Evolutionary conservation across 1,140 invertebrate genomes (phyloP).

Genomic region (Orchestia grillus): DNA sequence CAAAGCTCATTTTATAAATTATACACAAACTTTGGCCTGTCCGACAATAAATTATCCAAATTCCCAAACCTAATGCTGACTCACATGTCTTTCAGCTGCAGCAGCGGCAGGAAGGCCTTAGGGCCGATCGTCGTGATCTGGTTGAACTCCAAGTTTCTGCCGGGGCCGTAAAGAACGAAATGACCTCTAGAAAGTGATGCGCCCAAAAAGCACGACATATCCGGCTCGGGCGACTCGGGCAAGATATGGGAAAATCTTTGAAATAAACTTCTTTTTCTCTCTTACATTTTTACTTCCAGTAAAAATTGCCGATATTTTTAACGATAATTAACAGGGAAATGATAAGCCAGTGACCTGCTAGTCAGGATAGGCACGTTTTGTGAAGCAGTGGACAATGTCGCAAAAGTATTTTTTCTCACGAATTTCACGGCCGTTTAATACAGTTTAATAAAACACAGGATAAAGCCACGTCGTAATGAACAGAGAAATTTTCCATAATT

Average conservation of each 20-base stretch:
- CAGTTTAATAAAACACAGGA: not conserved
- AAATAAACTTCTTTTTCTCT: not conserved
- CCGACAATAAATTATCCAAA: not conserved
- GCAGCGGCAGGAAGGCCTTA: conserved; percentile 85
- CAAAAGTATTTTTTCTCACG: not conserved
- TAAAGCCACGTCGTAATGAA: not conserved
- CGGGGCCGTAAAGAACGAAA: not conserved
- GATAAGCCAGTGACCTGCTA: not conserved
- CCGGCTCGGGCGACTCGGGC: not conserved
- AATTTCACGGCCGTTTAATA: not conserved
- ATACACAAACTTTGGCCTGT: not conserved
- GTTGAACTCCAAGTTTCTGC: conserved; percentile 90
- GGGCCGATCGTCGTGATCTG: conserved; percentile 86
- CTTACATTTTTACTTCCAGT: not conserved
- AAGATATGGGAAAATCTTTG: not conserved
- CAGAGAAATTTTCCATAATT: not conserved
- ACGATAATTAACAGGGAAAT: not conserved
- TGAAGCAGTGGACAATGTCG: not conserved
- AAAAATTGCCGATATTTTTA: not conserved
- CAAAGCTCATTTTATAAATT: not conserved
- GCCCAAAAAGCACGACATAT: not conserved
- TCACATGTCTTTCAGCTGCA: conserved; percentile 89
- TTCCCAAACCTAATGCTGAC: conserved; percentile 71
- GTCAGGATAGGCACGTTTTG: not conserved
- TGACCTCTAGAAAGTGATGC: not conserved